Evolutionary conservation across 2,113 vertebrate genomes (phyloP).

Genomic region (Rattus norvegicus): DNA sequence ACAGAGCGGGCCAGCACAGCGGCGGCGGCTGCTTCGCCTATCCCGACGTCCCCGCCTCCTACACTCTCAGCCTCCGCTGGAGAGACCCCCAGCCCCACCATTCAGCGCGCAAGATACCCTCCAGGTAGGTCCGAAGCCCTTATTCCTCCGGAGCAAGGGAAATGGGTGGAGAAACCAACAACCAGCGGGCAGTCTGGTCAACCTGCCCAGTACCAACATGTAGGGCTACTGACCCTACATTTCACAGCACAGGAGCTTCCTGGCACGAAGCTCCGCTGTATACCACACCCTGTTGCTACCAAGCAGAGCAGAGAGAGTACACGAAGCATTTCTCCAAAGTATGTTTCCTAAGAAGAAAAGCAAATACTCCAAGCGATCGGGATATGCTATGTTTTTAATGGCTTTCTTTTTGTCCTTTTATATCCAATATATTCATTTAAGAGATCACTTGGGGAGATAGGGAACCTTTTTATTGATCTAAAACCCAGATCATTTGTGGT

Average conservation of each 20-base stretch:
- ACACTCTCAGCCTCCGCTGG: slow-evolving; percentile 85
- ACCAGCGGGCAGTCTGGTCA: not conserved
- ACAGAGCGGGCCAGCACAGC: slow-evolving; percentile 73
- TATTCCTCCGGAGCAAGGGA: not conserved
- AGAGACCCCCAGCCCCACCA: slow-evolving; percentile 93
- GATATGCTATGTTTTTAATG: slow-evolving; percentile 24
- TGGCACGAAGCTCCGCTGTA: slow-evolving; percentile 33
- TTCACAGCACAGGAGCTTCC: slow-evolving; percentile 70
- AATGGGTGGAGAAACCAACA: not conserved
- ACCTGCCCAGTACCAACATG: not conserved
- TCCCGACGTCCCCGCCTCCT: slow-evolving; percentile 82
- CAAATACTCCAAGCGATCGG: slow-evolving; percentile 15
- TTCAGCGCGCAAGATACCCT: slow-evolving; percentile 96
- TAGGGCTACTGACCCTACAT: not conserved
- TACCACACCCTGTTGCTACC: slow-evolving; percentile 72
- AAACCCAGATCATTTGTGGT: slow-evolving; percentile 42
- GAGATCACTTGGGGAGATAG: not conserved
- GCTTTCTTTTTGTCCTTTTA: slow-evolving; percentile 51
- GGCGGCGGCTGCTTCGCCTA: slow-evolving; percentile 84
- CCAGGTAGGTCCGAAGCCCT: slow-evolving; percentile 88
- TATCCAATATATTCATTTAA: not conserved
- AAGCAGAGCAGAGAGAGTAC: slow-evolving; percentile 52
- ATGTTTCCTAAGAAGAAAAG: slow-evolving; percentile 52
- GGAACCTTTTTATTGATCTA: slow-evolving; percentile 39
- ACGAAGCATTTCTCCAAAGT: slow-evolving; percentile 58